Conservation (phyloP, 1,140 invertebrate species). For the Zaprionus ghesquierei region DNA sequence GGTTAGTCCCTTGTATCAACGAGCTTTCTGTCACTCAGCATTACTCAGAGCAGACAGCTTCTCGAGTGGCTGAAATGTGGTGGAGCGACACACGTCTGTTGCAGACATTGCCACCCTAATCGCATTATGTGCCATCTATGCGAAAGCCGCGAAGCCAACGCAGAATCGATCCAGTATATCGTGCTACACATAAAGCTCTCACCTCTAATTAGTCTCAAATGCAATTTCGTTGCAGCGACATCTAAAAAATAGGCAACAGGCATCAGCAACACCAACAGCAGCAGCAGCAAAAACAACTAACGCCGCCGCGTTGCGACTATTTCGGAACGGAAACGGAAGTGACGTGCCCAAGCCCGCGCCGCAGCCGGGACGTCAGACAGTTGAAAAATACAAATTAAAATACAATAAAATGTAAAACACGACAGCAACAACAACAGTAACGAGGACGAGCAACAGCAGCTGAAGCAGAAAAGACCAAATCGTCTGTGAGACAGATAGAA, state of each 20-base stretch:
- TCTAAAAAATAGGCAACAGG: constrained; percentile 3
- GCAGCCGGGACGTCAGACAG: constrained; percentile 43
- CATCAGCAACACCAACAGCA: constrained; percentile 33
- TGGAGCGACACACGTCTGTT: neutral
- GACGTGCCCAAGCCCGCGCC: constrained; percentile 20
- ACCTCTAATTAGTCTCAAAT: constrained; percentile 9
- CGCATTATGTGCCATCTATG: neutral
- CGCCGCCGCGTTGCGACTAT: constrained; percentile 15
- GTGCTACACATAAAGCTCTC: neutral
- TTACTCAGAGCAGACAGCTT: no score
- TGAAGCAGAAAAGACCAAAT: constrained; percentile 13
- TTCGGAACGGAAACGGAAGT: constrained; percentile 65
- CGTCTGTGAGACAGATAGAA: neutral
- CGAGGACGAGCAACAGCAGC: constrained; percentile 3
- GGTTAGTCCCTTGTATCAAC: no score
- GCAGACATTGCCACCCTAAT: neutral
- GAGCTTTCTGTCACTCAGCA: neutral
- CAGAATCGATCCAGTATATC: neutral
- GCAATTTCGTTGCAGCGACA: constrained; percentile 17
- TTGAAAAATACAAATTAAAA: constrained; percentile 79
- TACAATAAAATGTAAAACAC: constrained; percentile 77
- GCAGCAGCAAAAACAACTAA: constrained; percentile 3
- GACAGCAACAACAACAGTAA: constrained; percentile 5
- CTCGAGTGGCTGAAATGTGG: neutral
- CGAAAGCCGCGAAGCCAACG: neutral